Conservation (phyloP, 2,797 vertebrate species). For the Sebastes trivittatus region DNA sequence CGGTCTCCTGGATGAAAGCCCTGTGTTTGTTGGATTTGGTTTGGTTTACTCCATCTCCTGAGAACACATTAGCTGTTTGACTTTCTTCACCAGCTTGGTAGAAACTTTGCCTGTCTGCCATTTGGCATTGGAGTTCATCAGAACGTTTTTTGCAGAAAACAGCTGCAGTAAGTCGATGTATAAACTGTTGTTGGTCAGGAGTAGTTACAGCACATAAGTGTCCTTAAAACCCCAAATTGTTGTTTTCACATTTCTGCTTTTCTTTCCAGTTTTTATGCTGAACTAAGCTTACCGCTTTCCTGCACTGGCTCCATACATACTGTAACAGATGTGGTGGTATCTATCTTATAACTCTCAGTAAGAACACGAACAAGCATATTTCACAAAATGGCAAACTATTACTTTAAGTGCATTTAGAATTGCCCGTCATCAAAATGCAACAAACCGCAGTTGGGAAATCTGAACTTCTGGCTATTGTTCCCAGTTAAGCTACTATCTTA, state of each 20-base stretch:
- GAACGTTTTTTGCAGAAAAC: not conserved
- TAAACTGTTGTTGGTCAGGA: not conserved
- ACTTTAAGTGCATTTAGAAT: not conserved
- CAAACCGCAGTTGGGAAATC: not conserved
- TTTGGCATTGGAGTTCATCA: not conserved
- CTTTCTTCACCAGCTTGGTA: too few relatives aligned
- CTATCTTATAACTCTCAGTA: not conserved
- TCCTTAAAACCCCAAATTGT: not conserved
- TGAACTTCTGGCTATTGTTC: not conserved
- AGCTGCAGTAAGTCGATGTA: not conserved
- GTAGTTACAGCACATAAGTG: not conserved
- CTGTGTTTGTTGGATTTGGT: not conserved
- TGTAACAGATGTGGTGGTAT: not conserved
- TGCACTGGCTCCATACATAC: not conserved
- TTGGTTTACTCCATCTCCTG: not conserved
- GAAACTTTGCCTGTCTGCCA: not conserved
- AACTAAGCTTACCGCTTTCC: not conserved
- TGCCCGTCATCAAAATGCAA: not conserved
- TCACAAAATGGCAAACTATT: not conserved
- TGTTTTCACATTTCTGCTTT: slow-evolving; percentile 10
- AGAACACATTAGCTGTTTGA: not conserved
- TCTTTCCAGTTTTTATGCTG: not conserved
- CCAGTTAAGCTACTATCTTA: not conserved
- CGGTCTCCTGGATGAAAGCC: not conserved
- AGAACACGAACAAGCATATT: not conserved